phyloP scores from a whole-genome alignment of 2,113 vertebrate genomes.

The Catharus bicknelli region DNA sequence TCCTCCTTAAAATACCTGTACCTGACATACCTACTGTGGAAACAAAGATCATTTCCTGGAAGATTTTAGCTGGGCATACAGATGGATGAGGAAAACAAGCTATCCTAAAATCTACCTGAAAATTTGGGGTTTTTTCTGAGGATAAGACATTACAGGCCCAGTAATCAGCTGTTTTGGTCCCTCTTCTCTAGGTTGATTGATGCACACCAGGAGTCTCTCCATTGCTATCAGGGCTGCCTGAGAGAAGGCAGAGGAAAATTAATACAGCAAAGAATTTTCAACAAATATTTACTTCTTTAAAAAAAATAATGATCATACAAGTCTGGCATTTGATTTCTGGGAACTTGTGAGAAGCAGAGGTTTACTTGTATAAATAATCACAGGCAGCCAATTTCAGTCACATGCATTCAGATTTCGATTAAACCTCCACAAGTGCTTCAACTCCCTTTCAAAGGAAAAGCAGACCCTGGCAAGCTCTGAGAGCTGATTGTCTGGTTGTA shows the following conservation, averaged over 20 bases:
- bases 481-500: neutral
- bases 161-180: neutral
- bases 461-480: neutral
- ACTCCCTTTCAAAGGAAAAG: neutral
- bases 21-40: neutral
- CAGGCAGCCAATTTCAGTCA: conserved; percentile 38
- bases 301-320: conserved; percentile 12
- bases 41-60: neutral
- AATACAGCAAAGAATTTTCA: conserved; percentile 47
- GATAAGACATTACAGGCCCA: neutral
- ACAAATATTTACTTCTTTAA: conserved; percentile 47
- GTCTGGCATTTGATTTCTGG: conserved; percentile 52
- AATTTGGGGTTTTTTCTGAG: neutral
- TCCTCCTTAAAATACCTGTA: conserved; percentile 8
- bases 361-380: conserved; percentile 62
- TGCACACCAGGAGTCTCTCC: neutral
- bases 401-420: conserved; percentile 58
- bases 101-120: neutral
- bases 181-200: neutral
- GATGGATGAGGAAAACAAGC: neutral
- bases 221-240: neutral
- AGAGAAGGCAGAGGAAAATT: conserved; percentile 12
- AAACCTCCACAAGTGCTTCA: neutral
- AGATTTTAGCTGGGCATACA: neutral
- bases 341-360: conserved; percentile 34